Base-by-base conservation (phyloP, 1,140 invertebrate genomes). In the Brachionus plicatilis region DNA sequence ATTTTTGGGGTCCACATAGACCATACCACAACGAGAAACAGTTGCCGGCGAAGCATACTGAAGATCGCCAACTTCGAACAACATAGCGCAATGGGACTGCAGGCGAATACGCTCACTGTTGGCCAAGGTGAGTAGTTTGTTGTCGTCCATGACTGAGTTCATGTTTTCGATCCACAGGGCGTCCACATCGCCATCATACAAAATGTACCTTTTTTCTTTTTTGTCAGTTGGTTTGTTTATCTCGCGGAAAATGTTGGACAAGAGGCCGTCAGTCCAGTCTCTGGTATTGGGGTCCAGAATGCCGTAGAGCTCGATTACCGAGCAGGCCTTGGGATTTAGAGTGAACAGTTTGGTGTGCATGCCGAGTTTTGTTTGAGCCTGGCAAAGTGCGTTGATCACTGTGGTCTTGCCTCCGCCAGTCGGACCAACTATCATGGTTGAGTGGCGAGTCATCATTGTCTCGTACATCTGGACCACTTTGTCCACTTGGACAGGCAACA, bases 131-230 rank as follows among this genome's bases (percentile, higher is more conserved):
- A 97, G 88, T 65, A 96, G 88, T 88, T 93, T 94, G 88, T 96
- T 96, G 88, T 97, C 95, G 88, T 97, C 95, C 95, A 97, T 96
- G 6, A 96, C 95, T 1, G 95, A 95, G 90, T 96, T 96, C 94
- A 96, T 96, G 89, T 96, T 96, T 90, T 96, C 95, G 85, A 96
- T 95, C 95, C 95, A 97, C 6, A 96, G 90, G 7, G 95, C 93
- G 91, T 96, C 95, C 83, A 97, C 94, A 87, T 96, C 95, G 6
- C 95, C 95, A 88, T 97, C 95, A 90, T 96, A 96, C 65, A 95
- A 90, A 85, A 95, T 95, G 87, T 95, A 96, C 75, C 92, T 92
- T 72, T 92, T 91, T 88, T 95, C 94, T 75, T 92, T 90, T 85
- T 91, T 92, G 79, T 90, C 89, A 6, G 93, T 92, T 1, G 92